Conservation (phyloP, 2,113 vertebrate genomes). For the Pholis gunnellus region DNA sequence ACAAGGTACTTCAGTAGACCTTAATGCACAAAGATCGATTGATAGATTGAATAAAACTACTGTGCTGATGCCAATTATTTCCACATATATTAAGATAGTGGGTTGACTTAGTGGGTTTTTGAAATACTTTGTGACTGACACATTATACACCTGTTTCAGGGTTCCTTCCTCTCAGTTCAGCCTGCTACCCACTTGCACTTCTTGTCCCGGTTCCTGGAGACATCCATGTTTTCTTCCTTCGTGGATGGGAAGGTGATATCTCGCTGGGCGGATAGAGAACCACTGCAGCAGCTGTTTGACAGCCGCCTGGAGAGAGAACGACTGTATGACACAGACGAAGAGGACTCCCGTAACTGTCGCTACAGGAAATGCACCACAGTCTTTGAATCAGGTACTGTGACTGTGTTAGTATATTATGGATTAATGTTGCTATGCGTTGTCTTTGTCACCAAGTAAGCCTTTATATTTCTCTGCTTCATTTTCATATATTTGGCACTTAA, state of each 20-base stretch:
- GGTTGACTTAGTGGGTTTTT: neutral
- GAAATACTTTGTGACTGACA: neutral
- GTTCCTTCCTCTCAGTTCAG: constrained; percentile 96
- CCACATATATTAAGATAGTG: neutral
- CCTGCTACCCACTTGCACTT: constrained; percentile 92
- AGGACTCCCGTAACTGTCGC: constrained; percentile 81
- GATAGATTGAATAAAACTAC: neutral
- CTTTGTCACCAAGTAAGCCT: neutral
- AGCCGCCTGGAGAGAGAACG: constrained; percentile 91
- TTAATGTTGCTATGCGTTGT: neutral
- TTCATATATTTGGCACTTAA: neutral
- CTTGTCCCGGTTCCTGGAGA: constrained; percentile 97
- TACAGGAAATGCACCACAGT: constrained; percentile 92
- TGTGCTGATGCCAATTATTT: neutral
- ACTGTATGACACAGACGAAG: constrained; percentile 87
- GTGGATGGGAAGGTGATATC: constrained; percentile 97
- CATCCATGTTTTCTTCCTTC: constrained; percentile 98
- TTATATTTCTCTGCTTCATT: neutral
- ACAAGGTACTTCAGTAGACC: constrained; percentile 88
- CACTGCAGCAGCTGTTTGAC: constrained; percentile 93
- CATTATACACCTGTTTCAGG: constrained; percentile 79
- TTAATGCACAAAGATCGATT: neutral
- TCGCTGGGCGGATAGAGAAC: constrained; percentile 95
- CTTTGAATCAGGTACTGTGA: constrained; percentile 90
- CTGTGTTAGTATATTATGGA: neutral